phyloP scores from a whole-genome alignment of 2,113 vertebrate genomes.

The Ascaphus truei region DNA sequence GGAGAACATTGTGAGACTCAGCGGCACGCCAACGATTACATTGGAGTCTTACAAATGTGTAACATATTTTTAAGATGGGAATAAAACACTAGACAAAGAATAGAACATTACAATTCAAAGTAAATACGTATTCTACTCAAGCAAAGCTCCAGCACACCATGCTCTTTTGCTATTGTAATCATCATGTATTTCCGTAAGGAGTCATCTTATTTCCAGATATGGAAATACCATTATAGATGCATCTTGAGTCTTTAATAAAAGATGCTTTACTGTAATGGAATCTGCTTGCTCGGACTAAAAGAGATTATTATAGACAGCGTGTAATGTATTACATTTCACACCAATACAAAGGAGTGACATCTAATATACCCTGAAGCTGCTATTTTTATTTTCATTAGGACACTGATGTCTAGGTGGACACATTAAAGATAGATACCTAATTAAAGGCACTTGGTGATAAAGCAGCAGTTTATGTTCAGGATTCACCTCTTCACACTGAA shows the following conservation, averaged over 20 bases:
- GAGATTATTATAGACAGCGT: constrained; percentile 23
- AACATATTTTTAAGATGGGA: neutral
- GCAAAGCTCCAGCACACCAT: neutral
- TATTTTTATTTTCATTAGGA: neutral
- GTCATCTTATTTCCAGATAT: neutral
- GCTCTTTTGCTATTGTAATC: neutral
- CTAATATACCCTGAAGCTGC: neutral
- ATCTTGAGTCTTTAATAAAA: constrained; percentile 8
- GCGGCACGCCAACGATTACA: no score
- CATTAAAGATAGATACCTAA: no score
- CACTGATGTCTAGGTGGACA: neutral
- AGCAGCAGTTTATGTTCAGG: no score
- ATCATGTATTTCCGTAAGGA: neutral
- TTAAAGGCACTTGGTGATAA: no score
- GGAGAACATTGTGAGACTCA: neutral
- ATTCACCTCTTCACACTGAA: no score
- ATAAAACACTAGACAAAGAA: neutral
- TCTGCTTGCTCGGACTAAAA: constrained; percentile 12
- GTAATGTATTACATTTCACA: constrained; percentile 2
- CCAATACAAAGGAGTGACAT: neutral
- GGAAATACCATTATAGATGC: constrained; percentile 1
- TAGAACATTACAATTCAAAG: neutral
- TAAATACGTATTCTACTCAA: neutral
- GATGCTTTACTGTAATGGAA: constrained; percentile 17
- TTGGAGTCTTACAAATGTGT: neutral